phyloP scores from a whole-genome alignment of 2,113 vertebrate genomes.

The Thinocorus orbignyianus region DNA sequence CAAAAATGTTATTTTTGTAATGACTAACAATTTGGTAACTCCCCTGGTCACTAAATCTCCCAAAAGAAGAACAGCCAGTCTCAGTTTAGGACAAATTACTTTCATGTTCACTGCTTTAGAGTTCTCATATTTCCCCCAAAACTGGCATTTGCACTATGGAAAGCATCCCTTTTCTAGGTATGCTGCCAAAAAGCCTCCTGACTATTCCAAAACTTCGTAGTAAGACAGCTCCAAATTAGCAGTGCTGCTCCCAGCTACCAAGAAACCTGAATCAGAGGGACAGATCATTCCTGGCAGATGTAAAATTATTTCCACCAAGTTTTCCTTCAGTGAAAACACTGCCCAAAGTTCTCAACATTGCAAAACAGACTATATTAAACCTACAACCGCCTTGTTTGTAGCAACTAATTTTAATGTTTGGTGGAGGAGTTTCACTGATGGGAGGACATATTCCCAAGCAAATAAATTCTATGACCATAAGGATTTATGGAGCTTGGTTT shows the following conservation, averaged over 20 bases:
- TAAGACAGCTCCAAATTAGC: background rate
- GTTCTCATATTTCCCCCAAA: background rate
- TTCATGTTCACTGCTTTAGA: background rate
- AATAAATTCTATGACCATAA: background rate
- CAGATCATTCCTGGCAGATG: conserved; percentile 40
- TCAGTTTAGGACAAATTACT: background rate
- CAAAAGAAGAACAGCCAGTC: background rate
- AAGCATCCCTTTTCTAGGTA: background rate
- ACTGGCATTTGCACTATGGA: background rate
- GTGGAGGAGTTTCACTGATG: background rate
- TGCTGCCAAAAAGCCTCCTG: background rate
- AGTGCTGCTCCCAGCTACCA: background rate
- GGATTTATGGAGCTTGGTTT: background rate
- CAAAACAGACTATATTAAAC: background rate
- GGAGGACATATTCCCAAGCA: background rate
- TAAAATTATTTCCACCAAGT: background rate
- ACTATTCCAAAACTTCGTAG: background rate
- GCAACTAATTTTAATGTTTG: background rate
- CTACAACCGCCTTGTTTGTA: background rate
- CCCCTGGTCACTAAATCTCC: background rate
- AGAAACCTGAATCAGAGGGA: conserved; percentile 4
- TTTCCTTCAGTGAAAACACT: background rate
- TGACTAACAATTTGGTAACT: background rate
- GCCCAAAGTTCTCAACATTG: background rate
- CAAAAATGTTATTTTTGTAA: background rate